Evolutionary conservation across 2,113 vertebrate genomes (phyloP).

Genomic region (Neodon shergylaensis): DNA sequence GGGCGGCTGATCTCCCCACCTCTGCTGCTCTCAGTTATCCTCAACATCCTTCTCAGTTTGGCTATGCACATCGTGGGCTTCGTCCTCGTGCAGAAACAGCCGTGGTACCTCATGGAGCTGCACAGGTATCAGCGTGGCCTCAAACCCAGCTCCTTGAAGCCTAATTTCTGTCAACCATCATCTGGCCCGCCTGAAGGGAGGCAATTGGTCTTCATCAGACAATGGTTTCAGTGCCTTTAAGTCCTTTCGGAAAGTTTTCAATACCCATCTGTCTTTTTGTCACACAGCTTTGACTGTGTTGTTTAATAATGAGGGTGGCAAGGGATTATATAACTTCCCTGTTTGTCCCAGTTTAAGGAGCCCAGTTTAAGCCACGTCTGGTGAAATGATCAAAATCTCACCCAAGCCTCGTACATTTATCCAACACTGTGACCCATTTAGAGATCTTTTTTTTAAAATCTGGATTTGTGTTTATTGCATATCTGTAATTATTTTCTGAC

Average conservation of each 20-base stretch:
- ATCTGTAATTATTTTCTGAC: too few species aligned
- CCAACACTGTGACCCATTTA: too few species aligned
- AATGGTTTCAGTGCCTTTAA: neutral
- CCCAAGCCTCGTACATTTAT: too few species aligned
- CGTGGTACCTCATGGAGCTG: slow-evolving; percentile 84
- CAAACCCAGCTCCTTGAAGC: neutral
- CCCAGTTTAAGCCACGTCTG: neutral
- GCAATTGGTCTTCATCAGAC: neutral
- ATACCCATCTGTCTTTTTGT: neutral
- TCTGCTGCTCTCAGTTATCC: slow-evolving; percentile 86
- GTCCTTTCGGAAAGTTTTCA: neutral
- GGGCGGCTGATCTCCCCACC: slow-evolving; percentile 86
- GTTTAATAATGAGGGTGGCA: neutral
- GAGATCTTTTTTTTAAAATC: too few species aligned
- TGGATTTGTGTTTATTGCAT: too few species aligned
- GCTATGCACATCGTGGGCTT: slow-evolving; percentile 85
- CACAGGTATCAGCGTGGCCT: slow-evolving; percentile 69
- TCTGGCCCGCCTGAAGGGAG: neutral
- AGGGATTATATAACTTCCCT: neutral
- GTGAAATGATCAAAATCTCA: slow-evolving; percentile 12
- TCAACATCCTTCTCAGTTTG: slow-evolving; percentile 88
- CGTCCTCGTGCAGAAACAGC: slow-evolving; percentile 86
- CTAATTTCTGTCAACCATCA: neutral
- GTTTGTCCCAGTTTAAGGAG: neutral
- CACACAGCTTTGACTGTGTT: neutral